Evolutionary conservation across 2,113 vertebrate species (phyloP).

Genomic region (Eira barbara): DNA sequence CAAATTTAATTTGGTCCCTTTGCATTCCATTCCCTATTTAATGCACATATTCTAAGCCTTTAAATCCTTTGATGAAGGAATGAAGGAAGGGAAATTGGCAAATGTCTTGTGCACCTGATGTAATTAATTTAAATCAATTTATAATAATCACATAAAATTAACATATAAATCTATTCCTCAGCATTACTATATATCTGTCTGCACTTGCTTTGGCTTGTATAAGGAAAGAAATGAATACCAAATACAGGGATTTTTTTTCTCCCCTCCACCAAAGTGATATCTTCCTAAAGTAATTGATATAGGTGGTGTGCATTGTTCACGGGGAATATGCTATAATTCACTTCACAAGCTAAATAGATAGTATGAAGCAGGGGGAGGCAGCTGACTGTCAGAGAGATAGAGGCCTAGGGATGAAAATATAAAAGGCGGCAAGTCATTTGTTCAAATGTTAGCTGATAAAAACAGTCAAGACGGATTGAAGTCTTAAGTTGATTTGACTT

Average conservation of each 20-base stretch:
- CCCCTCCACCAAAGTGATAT: slow-evolving; percentile 68
- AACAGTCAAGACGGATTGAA: slow-evolving; percentile 82
- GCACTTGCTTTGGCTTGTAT: slow-evolving; percentile 64
- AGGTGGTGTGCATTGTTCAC: slow-evolving; percentile 79
- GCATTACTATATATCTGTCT: slow-evolving; percentile 71
- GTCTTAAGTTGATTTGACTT: slow-evolving; percentile 84
- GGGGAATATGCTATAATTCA: slow-evolving; percentile 83
- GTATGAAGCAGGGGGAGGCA: slow-evolving; percentile 76
- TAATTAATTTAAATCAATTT: slow-evolving; percentile 74
- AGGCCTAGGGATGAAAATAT: slow-evolving; percentile 81
- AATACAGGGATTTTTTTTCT: slow-evolving; percentile 54
- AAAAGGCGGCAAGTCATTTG: slow-evolving; percentile 80
- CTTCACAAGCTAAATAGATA: slow-evolving; percentile 83
- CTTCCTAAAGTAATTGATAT: slow-evolving; percentile 80
- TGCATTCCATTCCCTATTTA: not conserved
- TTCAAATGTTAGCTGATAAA: slow-evolving; percentile 83
- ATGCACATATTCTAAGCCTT: not conserved
- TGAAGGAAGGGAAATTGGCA: slow-evolving; percentile 1
- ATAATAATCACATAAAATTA: slow-evolving; percentile 71
- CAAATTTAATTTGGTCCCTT: slow-evolving; percentile 69
- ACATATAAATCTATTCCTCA: slow-evolving; percentile 53
- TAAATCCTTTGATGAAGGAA: slow-evolving; percentile 46
- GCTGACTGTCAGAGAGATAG: slow-evolving; percentile 78
- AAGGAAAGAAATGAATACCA: slow-evolving; percentile 69
- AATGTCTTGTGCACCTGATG: slow-evolving; percentile 24